Percentiles rank a stretch among this genome's conserved stretches.
Conservation (phyloP, 2,888 invertebrate genomes). For the Drosophila austrosaltans region DNA sequence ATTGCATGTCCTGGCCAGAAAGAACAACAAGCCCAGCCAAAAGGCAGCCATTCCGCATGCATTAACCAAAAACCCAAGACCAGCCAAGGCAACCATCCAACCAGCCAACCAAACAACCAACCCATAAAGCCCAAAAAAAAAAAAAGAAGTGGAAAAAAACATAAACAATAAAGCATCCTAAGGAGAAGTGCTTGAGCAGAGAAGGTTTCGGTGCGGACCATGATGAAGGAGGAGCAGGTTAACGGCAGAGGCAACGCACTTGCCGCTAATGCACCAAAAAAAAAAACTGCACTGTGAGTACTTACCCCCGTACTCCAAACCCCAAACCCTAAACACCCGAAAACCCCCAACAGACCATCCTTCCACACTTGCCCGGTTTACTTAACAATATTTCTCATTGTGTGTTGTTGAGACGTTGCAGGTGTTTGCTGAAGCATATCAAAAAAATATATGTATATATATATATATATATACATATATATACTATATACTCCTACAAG, state of each 20-base stretch:
- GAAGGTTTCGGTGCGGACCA: not conserved
- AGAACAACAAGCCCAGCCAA: conserved; percentile 34
- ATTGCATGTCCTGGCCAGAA: conserved; percentile 65
- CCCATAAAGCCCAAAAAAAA: conserved; percentile 6
- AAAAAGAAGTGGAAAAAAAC: conserved; percentile 37
- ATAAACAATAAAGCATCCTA: conserved; percentile 65
- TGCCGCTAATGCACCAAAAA: conserved; percentile 73
- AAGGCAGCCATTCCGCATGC: conserved; percentile 8
- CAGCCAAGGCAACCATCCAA: conserved; percentile 6
- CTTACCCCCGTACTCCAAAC: conserved; percentile 26
- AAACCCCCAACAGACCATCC: not conserved
- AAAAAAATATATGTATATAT: conserved; percentile 42
- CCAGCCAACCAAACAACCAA: conserved; percentile 4
- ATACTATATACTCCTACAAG: not conserved
- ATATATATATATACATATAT: conserved; percentile 19
- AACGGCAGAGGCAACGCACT: conserved; percentile 54
- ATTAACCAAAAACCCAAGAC: conserved; percentile 18
- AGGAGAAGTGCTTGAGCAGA: conserved; percentile 12
- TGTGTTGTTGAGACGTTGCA: conserved; percentile 75
- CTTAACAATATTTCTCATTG: conserved; percentile 73
- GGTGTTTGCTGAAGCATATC: conserved; percentile 75
- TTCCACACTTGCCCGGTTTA: conserved; percentile 46
- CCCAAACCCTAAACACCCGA: not conserved
- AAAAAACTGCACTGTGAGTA: conserved; percentile 47
- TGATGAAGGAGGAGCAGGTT: not conserved